Conservation (phyloP, 2,797 vertebrate species). For the Rachycentron canadum region DNA sequence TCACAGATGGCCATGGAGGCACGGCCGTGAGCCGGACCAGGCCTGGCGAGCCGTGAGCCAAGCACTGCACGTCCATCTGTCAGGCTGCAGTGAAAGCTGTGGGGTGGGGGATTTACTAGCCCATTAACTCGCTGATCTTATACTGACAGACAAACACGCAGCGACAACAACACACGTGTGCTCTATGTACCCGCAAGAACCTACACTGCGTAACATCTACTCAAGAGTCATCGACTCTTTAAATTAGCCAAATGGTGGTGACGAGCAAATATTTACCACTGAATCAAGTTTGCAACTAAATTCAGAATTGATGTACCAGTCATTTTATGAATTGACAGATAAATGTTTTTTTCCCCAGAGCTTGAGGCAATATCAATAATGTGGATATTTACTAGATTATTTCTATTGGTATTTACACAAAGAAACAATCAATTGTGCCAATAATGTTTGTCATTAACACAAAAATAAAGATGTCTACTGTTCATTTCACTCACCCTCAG, state of each 20-base stretch:
- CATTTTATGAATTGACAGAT: background rate
- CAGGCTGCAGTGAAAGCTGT: conserved; percentile 73
- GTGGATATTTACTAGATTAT: no score
- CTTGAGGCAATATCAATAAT: no score
- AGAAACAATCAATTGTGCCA: no score
- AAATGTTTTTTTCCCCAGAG: background rate
- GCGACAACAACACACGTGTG: conserved; percentile 37
- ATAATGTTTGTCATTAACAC: background rate
- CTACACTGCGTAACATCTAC: conserved; percentile 14
- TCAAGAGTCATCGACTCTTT: background rate
- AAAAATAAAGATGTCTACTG: background rate
- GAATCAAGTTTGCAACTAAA: background rate
- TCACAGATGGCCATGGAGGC: conserved; percentile 72
- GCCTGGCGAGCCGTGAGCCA: conserved; percentile 41
- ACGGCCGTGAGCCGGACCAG: conserved; percentile 23
- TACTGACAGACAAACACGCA: conserved; percentile 42
- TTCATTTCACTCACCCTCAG: background rate
- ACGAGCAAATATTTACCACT: background rate
- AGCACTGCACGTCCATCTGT: conserved; percentile 74
- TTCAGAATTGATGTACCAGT: background rate
- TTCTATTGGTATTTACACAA: no score
- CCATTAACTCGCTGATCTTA: conserved; percentile 74
- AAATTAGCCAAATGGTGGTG: background rate
- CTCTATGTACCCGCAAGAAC: conserved; percentile 6
- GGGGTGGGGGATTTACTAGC: conserved; percentile 65